Conservation (phyloP, 92 coral and sea anemone species). For the Diadumene lineata region DNA sequence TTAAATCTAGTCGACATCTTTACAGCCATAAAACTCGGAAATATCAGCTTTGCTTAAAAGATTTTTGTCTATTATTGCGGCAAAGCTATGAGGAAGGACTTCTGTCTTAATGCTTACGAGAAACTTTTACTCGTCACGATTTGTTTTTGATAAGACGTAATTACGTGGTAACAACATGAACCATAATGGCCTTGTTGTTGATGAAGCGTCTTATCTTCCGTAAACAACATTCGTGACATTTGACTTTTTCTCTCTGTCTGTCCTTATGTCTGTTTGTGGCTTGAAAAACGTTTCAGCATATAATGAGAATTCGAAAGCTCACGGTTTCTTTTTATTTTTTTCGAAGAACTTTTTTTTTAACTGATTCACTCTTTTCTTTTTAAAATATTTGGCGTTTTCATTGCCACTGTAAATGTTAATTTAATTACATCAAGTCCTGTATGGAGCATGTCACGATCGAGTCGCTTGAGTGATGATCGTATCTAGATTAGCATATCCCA, state of each 20-base stretch:
- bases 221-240: conserved; percentile 4
- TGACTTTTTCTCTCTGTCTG: too few relatives aligned
- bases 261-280: too few relatives aligned
- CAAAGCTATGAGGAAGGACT: neutral
- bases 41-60: conserved; percentile 5
- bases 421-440: neutral
- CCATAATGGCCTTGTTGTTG: conserved; percentile 1
- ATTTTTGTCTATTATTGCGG: neutral
- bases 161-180: too few relatives aligned
- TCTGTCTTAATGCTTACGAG: conserved; percentile 3
- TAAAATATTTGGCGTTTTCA: too few relatives aligned
- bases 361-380: too few relatives aligned
- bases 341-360: too few relatives aligned
- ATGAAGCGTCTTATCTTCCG: neutral
- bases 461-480: too few relatives aligned
- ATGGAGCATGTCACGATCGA: conserved; percentile 22
- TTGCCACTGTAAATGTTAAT: neutral
- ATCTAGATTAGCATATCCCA: conserved; percentile 26
- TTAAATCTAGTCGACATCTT: neutral
- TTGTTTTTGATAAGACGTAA: too few relatives aligned
- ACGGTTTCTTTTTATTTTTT: too few relatives aligned
- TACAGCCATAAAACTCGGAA: neutral
- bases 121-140: neutral
- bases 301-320: too few relatives aligned
- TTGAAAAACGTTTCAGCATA: too few relatives aligned